Base-by-base conservation (phyloP, 2,888 invertebrate species). In the Platynereis dumerilii region DNA sequence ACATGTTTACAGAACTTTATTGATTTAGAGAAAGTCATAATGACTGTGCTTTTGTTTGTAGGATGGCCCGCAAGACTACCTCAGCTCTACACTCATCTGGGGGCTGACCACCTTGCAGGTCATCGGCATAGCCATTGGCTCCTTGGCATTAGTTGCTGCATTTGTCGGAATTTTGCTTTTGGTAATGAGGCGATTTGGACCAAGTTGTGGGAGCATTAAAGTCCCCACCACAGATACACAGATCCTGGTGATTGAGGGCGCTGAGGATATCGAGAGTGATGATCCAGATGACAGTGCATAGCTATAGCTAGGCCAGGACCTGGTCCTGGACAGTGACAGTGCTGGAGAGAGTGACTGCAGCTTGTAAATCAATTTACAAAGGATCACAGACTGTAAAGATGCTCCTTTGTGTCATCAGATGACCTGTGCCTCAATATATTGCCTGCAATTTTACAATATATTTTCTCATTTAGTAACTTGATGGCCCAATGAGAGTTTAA, bases 231-330 rank as follows among this genome's bases (percentile, higher is more conserved):
- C 27, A 15, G 62, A 62, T 45, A 62, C 62, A n/a, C 62, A 62
- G 48, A 54, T 62, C 28, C 24, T 62, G 20, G 62, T 62, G 20
- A 62, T 62, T n/a, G 62, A 62, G 22, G 62, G 57, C n/a, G 56
- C 56, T 15, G 62, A 62, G 20, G 57, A 62, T 45, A 34, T 57
- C 22, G 62, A 62, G 17, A 62, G 56, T 42, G 62, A 62, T 56
- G 27, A 34, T 34, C n/a, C n/a, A n/a, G 34, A 52, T 29, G 61
- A 61, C 54, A 61, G 61, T 53, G 55, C 52, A 61, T 61, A 61
- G 52, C 61, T 60, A 60, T 48, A 60, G 60, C 45, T 60, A 34
- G 60, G 60, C 34, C 34, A 12, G 34, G 34, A 34, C 12, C 34
- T 34, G 34, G 34, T 34, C 34, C 34, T 34, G 34, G 34, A 34